Base-by-base conservation (phyloP, 2,113 vertebrate species). In the Columba livia region DNA sequence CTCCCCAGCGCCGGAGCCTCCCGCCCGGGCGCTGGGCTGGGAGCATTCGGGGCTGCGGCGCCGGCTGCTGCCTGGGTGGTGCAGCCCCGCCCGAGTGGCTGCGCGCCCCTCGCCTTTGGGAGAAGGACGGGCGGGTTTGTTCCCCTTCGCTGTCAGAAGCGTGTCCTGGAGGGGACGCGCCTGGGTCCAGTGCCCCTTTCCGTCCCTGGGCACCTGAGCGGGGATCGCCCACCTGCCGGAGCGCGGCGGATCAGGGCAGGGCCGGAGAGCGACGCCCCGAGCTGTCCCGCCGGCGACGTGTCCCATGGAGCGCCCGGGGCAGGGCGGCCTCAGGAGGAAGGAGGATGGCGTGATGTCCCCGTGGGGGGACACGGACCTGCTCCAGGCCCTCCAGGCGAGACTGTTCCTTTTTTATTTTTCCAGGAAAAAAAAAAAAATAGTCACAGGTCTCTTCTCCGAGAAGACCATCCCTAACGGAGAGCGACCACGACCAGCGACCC, bases 211-310 rank as follows among this genome's bases (percentile, higher is more conserved):
- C 31, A 24, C 5, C 57, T 20, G 2, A 17, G 31, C 3, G 32
- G 12, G 3, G 7, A 1, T 14, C 31, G 69, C 19, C 23, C 17
- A 2, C 8, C 23, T 12, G 28, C 42, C 0, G 20, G 25, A 25
- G 50, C n/a, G 61, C 15, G 6, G 64, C 5, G 51, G 34, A 36
- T 31, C 29, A 1, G 38, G 69, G 15, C 54, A 9, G 29, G 42
- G 81, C 34, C 3, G 17, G 31, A 19, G 38, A 11, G 51, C 7
- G 26, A 3, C 58, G 3, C 15, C 12, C 9, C 3, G 28, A 6
- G 47, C 61, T 48, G 26, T 10, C 19, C 56, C 0, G 32, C 1
- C 11, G 1, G 54, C 24, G 48, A 2, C 31, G 1, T 1, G 10
- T 5, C 64, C 65, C n/a, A 5, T 29, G 2, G 50, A 32, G 29